Percentiles rank a stretch among this genome's conserved stretches.
Evolutionary conservation across 2,888 invertebrate genomes (phyloP).

Genomic region (Trypoxylon attenuatum): DNA sequence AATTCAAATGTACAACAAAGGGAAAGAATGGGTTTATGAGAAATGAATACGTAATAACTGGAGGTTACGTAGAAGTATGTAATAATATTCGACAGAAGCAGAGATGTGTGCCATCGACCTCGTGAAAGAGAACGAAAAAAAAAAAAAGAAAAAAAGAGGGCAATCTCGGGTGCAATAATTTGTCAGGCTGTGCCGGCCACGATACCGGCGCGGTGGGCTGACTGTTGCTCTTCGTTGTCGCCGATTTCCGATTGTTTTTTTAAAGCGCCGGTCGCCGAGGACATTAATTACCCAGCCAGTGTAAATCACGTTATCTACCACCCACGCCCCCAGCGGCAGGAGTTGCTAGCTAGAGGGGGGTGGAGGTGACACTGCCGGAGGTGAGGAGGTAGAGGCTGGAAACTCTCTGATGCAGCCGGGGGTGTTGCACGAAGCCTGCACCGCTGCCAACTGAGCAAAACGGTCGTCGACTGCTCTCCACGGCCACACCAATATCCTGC

Average conservation of each 20-base stretch:
- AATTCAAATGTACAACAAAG: no score
- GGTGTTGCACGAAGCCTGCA: slow-evolving; percentile 47
- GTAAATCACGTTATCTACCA: slow-evolving; percentile 71
- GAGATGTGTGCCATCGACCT: slow-evolving; percentile 10
- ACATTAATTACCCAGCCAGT: slow-evolving; percentile 68
- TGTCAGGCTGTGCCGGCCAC: slow-evolving; percentile 54
- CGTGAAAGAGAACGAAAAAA: not conserved
- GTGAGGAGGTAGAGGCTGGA: slow-evolving; percentile 7
- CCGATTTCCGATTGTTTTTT: slow-evolving; percentile 70
- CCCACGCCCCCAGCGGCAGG: slow-evolving; percentile 48
- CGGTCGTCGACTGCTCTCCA: slow-evolving; percentile 60
- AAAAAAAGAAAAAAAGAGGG: slow-evolving; percentile 18
- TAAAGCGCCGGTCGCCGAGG: slow-evolving; percentile 56
- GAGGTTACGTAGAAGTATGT: no score
- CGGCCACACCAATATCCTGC: slow-evolving; percentile 67
- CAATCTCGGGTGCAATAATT: slow-evolving; percentile 52
- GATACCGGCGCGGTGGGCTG: slow-evolving; percentile 54
- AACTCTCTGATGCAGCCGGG: slow-evolving; percentile 19
- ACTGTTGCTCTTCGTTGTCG: slow-evolving; percentile 62
- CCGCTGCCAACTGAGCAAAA: slow-evolving; percentile 57
- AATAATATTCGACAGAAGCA: slow-evolving; percentile 1
- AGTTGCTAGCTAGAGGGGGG: no score
- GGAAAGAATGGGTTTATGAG: no score
- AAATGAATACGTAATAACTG: no score
- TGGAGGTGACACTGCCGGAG: not conserved